These are phyloP conservation scores for Scaeva pyrastri DNA, from an alignment of 2,888 invertebrate species.

Conservation along the genomic window DNA sequence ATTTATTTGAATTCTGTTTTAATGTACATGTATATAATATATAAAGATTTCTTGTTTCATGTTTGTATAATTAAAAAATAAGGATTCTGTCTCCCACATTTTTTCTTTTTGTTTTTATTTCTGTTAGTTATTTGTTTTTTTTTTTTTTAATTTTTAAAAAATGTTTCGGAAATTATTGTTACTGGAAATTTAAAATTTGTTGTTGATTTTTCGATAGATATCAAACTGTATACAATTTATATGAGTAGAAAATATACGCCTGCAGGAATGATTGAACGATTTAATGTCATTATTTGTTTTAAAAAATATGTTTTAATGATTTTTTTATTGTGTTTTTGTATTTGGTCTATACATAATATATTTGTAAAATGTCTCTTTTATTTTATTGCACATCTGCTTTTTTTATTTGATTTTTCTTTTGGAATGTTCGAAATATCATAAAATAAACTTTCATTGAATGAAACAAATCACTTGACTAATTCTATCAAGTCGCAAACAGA, in stretches of 20 bases:
- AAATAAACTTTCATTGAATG: constrained; percentile 47
- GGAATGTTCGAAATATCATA: constrained; percentile 62
- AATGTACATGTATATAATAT: constrained; percentile 72
- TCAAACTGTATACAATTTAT: constrained; percentile 73
- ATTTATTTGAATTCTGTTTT: constrained; percentile 76
- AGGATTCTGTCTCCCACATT: constrained; percentile 62
- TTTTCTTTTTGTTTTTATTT: constrained; percentile 58
- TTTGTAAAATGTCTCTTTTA: constrained; percentile 78
- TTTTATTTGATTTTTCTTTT: constrained; percentile 77
- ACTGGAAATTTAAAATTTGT: constrained; percentile 67
- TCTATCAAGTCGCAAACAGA: constrained; percentile 77
- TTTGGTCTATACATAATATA: constrained; percentile 71
- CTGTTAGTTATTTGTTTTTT: constrained; percentile 66
- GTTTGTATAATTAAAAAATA: constrained; percentile 74
- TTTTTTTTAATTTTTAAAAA: constrained; percentile 76
- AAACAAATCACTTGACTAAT: constrained; percentile 64
- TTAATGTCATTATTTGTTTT: constrained; percentile 68
- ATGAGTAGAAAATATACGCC: constrained; percentile 78
- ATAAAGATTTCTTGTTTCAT: constrained; percentile 60
- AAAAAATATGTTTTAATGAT: constrained; percentile 59
- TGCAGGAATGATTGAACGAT: constrained; percentile 77
- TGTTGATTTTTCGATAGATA: constrained; percentile 76
- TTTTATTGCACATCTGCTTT: constrained; percentile 80
- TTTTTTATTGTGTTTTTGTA: constrained; percentile 62
- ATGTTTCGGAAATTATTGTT: constrained; percentile 67